phyloP scores from a whole-genome alignment of 2,797 vertebrate genomes.

The Hozukius guyotensis region DNA sequence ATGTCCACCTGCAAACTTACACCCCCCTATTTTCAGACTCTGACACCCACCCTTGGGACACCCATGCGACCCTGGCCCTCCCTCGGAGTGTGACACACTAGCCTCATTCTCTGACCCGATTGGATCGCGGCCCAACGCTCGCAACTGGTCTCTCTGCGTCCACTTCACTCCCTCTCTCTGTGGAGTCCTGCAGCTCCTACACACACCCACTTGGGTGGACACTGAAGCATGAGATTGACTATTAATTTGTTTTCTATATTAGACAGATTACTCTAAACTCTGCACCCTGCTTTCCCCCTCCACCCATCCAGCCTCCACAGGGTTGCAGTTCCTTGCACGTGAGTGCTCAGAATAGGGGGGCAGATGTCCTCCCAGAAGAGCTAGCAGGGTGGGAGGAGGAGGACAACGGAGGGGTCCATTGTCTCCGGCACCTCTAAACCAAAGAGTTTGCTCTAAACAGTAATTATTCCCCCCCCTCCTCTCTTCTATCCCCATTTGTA shows the following conservation, averaged over 20 bases:
- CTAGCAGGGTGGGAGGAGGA: conserved; percentile 50
- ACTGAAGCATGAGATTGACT: not conserved
- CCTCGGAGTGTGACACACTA: conserved; percentile 58
- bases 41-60: conserved; percentile 44
- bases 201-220: not conserved
- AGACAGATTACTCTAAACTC: conserved; percentile 6
- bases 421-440: conserved; percentile 77
- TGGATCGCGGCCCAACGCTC: conserved; percentile 38
- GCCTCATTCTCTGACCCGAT: conserved; percentile 59
- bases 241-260: conserved; percentile 37
- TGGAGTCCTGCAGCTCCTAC: not conserved
- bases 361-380: conserved; percentile 63
- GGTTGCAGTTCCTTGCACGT: conserved; percentile 28
- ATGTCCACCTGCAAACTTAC: conserved; percentile 45
- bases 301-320: conserved; percentile 7
- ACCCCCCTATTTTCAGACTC: conserved; percentile 71
- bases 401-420: conserved; percentile 68
- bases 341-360: conserved; percentile 41
- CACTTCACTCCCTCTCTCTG: not conserved
- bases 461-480: conserved; percentile 72
- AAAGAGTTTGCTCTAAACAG: conserved; percentile 79
- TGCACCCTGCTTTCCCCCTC: conserved; percentile 3
- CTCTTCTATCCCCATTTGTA: conserved; percentile 58
- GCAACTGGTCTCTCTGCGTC: not conserved
- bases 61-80: conserved; percentile 41